These are phyloP conservation scores for Sarcophaga variegata DNA, from an alignment of 2,888 invertebrate genomes.

Conservation along the genomic window DNA sequence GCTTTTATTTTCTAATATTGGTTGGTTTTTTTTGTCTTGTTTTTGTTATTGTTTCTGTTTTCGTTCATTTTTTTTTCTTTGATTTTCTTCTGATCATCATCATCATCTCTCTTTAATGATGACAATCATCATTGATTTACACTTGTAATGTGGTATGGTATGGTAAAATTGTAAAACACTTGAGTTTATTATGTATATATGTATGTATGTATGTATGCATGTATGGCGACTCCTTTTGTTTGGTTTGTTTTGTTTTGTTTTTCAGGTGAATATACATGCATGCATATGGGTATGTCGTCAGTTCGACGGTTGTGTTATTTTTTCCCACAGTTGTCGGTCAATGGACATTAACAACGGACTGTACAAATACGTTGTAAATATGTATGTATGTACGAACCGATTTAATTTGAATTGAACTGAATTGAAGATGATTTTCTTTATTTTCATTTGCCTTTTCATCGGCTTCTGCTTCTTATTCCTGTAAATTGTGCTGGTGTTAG, in stretches of 20 bases:
- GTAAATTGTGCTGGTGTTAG: not conserved
- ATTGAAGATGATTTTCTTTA: slow-evolving; percentile 8
- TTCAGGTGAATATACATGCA: not conserved
- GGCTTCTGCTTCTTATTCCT: slow-evolving; percentile 22
- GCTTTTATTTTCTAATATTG: slow-evolving; percentile 62
- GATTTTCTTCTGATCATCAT: not conserved
- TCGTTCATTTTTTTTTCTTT: not conserved
- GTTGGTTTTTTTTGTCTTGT: not conserved
- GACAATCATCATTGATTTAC: slow-evolving; percentile 77
- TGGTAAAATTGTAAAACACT: slow-evolving; percentile 74
- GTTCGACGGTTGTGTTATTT: slow-evolving; percentile 36
- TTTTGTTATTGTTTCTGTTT: not conserved
- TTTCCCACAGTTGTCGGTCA: slow-evolving; percentile 64
- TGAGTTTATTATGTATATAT: slow-evolving; percentile 60
- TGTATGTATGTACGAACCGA: no score
- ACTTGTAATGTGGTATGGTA: slow-evolving; percentile 70
- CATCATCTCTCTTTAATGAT: slow-evolving; percentile 57
- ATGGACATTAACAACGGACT: slow-evolving; percentile 32
- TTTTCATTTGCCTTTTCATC: slow-evolving; percentile 14
- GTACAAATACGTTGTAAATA: not conserved
- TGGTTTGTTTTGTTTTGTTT: not conserved
- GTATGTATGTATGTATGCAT: not conserved
- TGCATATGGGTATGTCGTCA: not conserved
- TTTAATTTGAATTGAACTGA: slow-evolving; percentile 42
- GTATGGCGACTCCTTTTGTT: not conserved